phyloP scores from a whole-genome alignment of 2,797 vertebrate species.

The Rhinatrema bivittatum region DNA sequence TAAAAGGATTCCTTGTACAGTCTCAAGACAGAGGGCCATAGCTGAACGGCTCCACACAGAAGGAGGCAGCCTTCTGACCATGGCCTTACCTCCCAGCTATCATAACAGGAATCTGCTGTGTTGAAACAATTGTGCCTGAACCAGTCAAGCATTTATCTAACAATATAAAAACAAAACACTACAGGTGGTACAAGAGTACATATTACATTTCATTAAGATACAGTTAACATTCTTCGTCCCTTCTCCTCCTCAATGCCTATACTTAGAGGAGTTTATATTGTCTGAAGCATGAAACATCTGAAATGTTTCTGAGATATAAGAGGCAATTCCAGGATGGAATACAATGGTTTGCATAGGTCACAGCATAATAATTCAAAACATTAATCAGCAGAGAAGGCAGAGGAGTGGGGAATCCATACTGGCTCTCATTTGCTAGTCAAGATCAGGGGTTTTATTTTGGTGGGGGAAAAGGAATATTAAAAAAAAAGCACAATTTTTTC shows the following conservation, averaged over 20 bases:
- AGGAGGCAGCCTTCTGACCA: no score
- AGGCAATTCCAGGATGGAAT: background rate
- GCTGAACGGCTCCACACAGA: no score
- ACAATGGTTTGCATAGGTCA: background rate
- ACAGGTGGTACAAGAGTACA: conserved; percentile 31
- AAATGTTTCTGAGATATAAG: conserved; percentile 1
- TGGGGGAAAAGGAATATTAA: background rate
- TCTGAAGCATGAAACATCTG: conserved; percentile 7
- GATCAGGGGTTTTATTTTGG: background rate
- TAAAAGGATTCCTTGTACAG: no score
- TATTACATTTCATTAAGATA: conserved; percentile 49
- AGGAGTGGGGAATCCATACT: no score
- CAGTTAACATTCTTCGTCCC: conserved; percentile 29
- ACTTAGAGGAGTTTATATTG: conserved; percentile 15
- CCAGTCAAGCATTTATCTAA: conserved; percentile 83
- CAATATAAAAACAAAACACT: conserved; percentile 8
- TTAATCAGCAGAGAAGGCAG: accelerated
- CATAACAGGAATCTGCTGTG: no score
- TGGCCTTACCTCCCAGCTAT: no score
- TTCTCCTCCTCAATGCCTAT: conserved; percentile 26
- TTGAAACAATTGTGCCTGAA: conserved; percentile 79
- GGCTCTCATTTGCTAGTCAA: background rate
- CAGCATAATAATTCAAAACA: no score
- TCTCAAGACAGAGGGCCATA: no score
- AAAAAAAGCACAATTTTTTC: no score